phyloP scores from a whole-genome alignment of 1,140 invertebrate genomes.

The Arion vulgaris region DNA sequence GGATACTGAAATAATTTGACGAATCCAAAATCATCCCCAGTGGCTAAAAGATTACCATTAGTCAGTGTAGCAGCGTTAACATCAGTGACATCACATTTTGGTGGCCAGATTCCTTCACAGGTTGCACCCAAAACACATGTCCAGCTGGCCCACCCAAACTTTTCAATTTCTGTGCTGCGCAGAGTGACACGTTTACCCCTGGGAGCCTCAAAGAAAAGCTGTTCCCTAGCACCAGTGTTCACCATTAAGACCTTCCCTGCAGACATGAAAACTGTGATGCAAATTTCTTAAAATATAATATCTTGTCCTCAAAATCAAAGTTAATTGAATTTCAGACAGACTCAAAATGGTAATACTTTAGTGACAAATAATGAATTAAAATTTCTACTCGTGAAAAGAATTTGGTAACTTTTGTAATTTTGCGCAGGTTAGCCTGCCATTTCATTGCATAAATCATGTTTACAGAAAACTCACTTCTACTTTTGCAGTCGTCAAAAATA shows the following conservation, averaged over 20 bases:
- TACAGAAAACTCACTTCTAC: no score
- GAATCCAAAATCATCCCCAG: slow-evolving; percentile 73
- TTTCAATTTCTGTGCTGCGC: slow-evolving; percentile 68
- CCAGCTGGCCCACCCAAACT: slow-evolving; percentile 69
- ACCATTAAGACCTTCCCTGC: slow-evolving; percentile 72
- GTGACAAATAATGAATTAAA: no score
- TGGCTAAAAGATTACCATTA: slow-evolving; percentile 67
- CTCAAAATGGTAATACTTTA: no score
- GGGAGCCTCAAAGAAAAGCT: slow-evolving; percentile 73
- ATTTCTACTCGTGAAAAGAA: no score
- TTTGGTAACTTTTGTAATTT: no score
- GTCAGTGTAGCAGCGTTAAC: slow-evolving; percentile 68
- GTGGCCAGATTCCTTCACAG: slow-evolving; percentile 72
- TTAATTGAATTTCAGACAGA: no score
- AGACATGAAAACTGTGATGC: background rate
- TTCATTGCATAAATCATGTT: no score
- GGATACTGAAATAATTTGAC: slow-evolving; percentile 73
- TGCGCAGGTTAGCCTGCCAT: no score
- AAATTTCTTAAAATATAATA: background rate
- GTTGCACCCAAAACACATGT: slow-evolving; percentile 70
- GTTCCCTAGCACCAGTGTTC: slow-evolving; percentile 72
- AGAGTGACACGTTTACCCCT: slow-evolving; percentile 68
- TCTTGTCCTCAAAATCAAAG: no score
- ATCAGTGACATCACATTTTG: slow-evolving; percentile 72
- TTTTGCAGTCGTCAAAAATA: no score